Conservation (phyloP, 2,888 invertebrate species). For the Ommatoiulus sabulosus region DNA sequence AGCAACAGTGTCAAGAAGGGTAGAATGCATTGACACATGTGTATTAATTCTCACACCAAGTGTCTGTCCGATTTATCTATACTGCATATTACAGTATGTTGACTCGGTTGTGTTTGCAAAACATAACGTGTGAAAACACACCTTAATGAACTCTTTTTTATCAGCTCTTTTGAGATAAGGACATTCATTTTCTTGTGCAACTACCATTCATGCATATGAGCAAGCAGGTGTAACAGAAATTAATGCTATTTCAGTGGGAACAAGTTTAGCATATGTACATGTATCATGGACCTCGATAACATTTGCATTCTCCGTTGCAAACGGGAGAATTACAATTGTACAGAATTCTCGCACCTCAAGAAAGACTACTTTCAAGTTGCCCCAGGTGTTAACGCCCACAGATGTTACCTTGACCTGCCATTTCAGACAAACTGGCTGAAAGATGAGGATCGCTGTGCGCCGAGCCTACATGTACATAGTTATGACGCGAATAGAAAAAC, state of each 20-base stretch:
- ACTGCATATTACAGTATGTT: too few relatives aligned
- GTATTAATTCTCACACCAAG: too few relatives aligned
- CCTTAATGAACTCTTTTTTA: neutral
- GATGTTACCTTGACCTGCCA: slow-evolving; percentile 16
- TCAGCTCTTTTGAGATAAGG: neutral
- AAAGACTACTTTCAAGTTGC: neutral
- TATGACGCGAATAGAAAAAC: slow-evolving; percentile 27
- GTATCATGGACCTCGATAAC: neutral
- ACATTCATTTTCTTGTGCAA: neutral
- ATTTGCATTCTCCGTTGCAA: neutral
- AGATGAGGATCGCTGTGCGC: neutral
- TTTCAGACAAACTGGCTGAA: neutral
- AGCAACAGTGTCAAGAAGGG: neutral
- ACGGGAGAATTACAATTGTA: neutral
- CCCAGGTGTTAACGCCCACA: neutral
- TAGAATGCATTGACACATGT: too few relatives aligned
- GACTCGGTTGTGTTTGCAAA: too few relatives aligned
- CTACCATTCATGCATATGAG: neutral
- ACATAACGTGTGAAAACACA: neutral
- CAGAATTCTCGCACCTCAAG: neutral
- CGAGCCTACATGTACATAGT: neutral
- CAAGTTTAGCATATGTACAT: neutral
- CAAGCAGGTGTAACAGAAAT: neutral
- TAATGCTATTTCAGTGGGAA: neutral
- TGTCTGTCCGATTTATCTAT: too few relatives aligned